Conservation (phyloP, 2,113 vertebrate species). For the Rhabdomys dilectus region DNA sequence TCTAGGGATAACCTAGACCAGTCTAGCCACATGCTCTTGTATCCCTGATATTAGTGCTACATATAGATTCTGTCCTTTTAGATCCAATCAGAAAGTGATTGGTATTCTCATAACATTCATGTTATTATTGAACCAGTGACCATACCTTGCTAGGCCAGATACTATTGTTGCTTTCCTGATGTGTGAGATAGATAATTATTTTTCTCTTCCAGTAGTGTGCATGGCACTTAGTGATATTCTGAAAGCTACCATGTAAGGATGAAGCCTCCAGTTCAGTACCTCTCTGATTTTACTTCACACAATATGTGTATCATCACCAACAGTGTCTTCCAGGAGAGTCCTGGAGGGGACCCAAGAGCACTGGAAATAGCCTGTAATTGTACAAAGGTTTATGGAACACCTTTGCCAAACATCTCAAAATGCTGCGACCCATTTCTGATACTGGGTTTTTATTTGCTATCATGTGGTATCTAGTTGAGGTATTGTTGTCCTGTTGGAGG, state of each 20-base stretch:
- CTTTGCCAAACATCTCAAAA: background rate
- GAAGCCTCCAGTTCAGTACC: background rate
- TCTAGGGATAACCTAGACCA: background rate
- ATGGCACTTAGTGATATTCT: background rate
- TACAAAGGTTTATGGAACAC: background rate
- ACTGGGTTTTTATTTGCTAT: background rate
- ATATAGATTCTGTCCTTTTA: background rate
- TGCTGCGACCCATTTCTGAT: background rate
- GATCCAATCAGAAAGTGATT: background rate
- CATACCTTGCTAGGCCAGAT: background rate
- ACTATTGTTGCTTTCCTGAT: background rate
- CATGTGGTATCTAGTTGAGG: background rate
- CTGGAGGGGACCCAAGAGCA: background rate
- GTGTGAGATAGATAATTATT: background rate
- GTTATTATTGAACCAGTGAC: background rate
- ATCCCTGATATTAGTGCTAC: background rate
- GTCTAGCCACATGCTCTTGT: background rate
- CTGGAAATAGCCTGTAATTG: background rate
- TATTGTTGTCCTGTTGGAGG: background rate
- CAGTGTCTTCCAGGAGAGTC: background rate
- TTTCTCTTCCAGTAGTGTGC: background rate
- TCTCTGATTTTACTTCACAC: background rate
- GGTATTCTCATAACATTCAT: background rate
- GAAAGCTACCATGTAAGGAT: background rate
- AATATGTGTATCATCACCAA: background rate